A percentile compares a stretch with the other conserved stretches of the same genome.
These are phyloP conservation scores for Acronicta alni DNA, from an alignment of 2,888 invertebrate species.

Conservation along the genomic window DNA sequence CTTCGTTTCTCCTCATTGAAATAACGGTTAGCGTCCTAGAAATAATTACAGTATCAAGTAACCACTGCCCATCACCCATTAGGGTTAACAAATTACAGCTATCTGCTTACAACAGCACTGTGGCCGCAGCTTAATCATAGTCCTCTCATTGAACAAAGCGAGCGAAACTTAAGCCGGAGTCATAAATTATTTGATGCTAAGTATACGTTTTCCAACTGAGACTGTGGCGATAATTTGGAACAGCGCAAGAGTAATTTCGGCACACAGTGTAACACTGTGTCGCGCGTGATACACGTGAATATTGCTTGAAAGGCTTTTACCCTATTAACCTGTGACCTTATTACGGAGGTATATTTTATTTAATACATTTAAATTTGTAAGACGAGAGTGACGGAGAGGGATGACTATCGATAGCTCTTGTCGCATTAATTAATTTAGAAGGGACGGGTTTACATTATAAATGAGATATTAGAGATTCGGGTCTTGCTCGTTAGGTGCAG, in stretches of 20 bases:
- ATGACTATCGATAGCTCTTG: constrained; percentile 59
- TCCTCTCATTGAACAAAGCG: constrained; percentile 45
- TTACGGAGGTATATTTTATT: constrained; percentile 62
- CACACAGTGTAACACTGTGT: constrained; percentile 21
- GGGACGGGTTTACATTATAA: constrained; percentile 54
- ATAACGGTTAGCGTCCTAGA: constrained; percentile 8
- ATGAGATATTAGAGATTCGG: constrained; percentile 49
- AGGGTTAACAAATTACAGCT: constrained; percentile 26
- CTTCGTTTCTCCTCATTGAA: background rate
- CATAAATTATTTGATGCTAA: constrained; percentile 50
- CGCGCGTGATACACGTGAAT: constrained; percentile 15
- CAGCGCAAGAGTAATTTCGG: constrained; percentile 10
- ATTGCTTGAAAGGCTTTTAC: constrained; percentile 59
- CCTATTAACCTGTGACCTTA: constrained; percentile 73
- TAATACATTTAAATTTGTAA: constrained; percentile 59
- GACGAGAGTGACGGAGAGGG: constrained; percentile 56
- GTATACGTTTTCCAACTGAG: constrained; percentile 43
- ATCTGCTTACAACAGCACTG: constrained; percentile 35
- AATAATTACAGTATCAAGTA: constrained; percentile 25
- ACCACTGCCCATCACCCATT: constrained; percentile 15
- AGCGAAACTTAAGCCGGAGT: constrained; percentile 52
- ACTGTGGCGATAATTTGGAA: constrained; percentile 21
- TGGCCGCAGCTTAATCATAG: constrained; percentile 50
- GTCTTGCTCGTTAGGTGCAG: constrained; percentile 33
- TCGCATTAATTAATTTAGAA: constrained; percentile 60